Evolutionary conservation across 2,797 vertebrate species (phyloP), one percentile per base, ranked within the genome.

Genomic region (Eulemur albifrons): DNA sequence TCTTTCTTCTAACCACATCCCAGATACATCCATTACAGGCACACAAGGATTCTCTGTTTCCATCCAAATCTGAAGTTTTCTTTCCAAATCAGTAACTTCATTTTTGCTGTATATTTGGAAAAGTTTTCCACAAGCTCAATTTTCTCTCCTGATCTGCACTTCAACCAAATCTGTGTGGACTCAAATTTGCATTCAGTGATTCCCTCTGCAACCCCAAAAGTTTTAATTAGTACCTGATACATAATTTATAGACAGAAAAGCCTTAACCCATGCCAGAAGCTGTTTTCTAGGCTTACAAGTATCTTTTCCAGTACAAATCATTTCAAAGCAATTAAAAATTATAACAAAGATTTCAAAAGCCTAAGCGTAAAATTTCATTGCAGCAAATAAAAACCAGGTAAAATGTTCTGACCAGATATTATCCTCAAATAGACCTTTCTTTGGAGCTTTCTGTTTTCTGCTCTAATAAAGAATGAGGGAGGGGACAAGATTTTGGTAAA

Each of bases 261-360:
- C 95, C 73, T 87, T 87, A 84, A 59, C 86, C 57, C 54, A 43
- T 75, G 86, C 95, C 91, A 96, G 91, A 95, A 96, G 61, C 93
- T 87, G 45, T 97, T 77, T 95, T 96, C 92, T 76, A 80, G 52
- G 94, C 86, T 91, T 86, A 59, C 59, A 95, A 91, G 75, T 76
- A 93, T 80, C 72, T 88, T 80, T 93, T 89, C 94, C 69, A 94
- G 80, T 73, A 69, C 86, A 95, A 88, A 93, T 89, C 80, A 97
- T 95, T 95, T 96, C 92, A 59, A 95, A 94, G 94, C 96, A 97
- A 96, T 96, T 95, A 97, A 96, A 97, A 95, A 85, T 90, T 80
- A 25, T 92, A 95, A 81, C 30, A 35, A 87, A 43, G 35, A 61
- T 97, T 88, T 97, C 85, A 83, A 83, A 85, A 95, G 35, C 45